phyloP scores from a whole-genome alignment of 2,888 invertebrate species.

The Panorpa germanica region DNA sequence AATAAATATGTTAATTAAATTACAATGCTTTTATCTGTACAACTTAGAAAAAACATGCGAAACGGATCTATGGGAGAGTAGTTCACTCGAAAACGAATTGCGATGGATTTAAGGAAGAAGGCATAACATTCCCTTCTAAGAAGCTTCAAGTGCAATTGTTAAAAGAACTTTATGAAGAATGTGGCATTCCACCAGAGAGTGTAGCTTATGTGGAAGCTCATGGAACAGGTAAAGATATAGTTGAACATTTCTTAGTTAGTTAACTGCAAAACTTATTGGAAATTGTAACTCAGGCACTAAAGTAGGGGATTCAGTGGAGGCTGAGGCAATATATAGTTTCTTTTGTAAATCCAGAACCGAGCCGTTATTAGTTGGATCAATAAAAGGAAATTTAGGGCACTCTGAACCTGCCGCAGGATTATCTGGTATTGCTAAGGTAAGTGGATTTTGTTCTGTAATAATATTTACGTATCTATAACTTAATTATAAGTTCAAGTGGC shows the following conservation, averaged over 20 bases:
- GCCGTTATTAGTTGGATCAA: slow-evolving; percentile 70
- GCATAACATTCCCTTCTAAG: slow-evolving; percentile 47
- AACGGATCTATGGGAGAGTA: slow-evolving; percentile 45
- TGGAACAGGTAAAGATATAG: slow-evolving; percentile 62
- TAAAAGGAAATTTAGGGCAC: slow-evolving; percentile 91
- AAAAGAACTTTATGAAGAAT: slow-evolving; percentile 44
- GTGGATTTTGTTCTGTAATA: no score
- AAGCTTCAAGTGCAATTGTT: slow-evolving; percentile 39
- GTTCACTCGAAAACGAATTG: slow-evolving; percentile 66
- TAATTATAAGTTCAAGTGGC: no score
- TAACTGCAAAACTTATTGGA: not conserved
- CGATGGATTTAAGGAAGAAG: slow-evolving; percentile 56
- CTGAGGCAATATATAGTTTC: slow-evolving; percentile 60
- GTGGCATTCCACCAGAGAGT: slow-evolving; percentile 43
- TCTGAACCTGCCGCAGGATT: slow-evolving; percentile 73
- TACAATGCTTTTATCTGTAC: no score
- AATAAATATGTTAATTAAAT: no score
- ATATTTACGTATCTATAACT: no score
- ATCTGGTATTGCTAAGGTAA: slow-evolving; percentile 63
- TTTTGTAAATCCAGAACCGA: slow-evolving; percentile 53
- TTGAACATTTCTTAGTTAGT: no score
- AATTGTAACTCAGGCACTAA: slow-evolving; percentile 30
- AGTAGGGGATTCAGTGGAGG: slow-evolving; percentile 83
- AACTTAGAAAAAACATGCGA: slow-evolving; percentile 41
- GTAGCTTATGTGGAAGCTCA: slow-evolving; percentile 78